Percentiles rank a stretch among this genome's conserved stretches.
These are phyloP conservation scores for Copidosoma aretas DNA, from an alignment of 2,888 invertebrate genomes.

Conservation along the genomic window DNA sequence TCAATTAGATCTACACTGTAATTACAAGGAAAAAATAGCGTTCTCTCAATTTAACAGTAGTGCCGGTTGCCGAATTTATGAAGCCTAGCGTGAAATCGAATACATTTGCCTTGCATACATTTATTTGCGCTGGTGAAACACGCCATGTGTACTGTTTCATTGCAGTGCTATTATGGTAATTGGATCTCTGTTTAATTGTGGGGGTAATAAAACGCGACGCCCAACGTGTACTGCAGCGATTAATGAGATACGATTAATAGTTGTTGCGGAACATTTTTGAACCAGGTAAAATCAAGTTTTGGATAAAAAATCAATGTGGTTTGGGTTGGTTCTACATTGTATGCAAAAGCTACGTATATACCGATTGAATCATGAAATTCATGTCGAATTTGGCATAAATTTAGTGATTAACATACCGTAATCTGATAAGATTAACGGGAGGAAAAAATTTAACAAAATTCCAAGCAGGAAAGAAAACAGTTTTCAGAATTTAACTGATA, in stretches of 20 bases:
- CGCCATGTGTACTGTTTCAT: background rate
- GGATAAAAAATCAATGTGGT: no score
- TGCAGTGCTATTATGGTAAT: background rate
- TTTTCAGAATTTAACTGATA: no score
- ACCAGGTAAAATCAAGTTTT: background rate
- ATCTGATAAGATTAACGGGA: no score
- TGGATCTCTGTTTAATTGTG: background rate
- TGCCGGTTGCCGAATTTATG: background rate
- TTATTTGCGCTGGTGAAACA: background rate
- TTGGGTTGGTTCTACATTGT: no score
- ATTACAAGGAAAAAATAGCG: background rate
- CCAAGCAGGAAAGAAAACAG: no score
- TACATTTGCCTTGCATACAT: background rate
- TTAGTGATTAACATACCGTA: no score
- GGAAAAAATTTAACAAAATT: no score
- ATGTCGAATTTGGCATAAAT: no score
- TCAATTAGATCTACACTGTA: background rate
- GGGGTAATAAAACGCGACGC: background rate
- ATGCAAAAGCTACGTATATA: no score
- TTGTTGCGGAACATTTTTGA: background rate
- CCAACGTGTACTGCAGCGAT: background rate
- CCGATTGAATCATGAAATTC: no score
- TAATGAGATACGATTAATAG: background rate
- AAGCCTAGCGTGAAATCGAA: slow-evolving; percentile 1
- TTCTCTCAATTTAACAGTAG: background rate